Conservation (phyloP, 2,113 vertebrate species). For the Myanophis thanlyinensis region DNA sequence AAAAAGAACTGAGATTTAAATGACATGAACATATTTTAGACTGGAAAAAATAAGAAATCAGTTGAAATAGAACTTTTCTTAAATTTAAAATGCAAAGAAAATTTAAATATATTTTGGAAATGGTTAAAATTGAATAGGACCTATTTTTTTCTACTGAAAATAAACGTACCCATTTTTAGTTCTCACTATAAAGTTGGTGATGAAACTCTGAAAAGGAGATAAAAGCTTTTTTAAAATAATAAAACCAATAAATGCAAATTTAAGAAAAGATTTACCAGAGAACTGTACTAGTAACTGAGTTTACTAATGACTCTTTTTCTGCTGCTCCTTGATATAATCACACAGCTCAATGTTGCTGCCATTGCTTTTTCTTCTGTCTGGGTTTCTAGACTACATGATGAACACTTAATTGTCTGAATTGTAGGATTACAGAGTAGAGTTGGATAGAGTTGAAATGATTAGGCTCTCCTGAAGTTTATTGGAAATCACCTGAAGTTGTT, state of each 20-base stretch:
- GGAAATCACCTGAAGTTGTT: slow-evolving; percentile 60
- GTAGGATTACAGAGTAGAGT: not conserved
- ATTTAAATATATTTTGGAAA: not conserved
- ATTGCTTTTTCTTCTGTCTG: slow-evolving; percentile 1
- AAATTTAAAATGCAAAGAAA: not conserved
- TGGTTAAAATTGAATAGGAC: not conserved
- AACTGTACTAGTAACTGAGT: not conserved
- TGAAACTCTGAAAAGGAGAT: slow-evolving; percentile 40
- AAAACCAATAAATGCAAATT: slow-evolving; percentile 34
- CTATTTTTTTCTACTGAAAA: not conserved
- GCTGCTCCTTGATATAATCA: not conserved
- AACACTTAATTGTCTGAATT: slow-evolving; percentile 13
- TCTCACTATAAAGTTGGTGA: slow-evolving; percentile 18
- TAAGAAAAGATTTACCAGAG: not conserved
- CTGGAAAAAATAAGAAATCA: not conserved
- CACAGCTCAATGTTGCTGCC: not conserved
- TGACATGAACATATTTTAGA: not conserved
- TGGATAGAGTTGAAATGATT: slow-evolving; percentile 35
- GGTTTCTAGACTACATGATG: slow-evolving; percentile 14
- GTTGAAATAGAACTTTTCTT: not conserved
- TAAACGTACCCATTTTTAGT: not conserved
- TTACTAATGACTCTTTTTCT: not conserved
- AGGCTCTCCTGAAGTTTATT: slow-evolving; percentile 53
- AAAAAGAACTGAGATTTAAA: not conserved
- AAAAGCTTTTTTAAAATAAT: slow-evolving; percentile 38